phyloP scores from a whole-genome alignment of 1,140 invertebrate genomes.

The Neocloeon triangulifer region DNA sequence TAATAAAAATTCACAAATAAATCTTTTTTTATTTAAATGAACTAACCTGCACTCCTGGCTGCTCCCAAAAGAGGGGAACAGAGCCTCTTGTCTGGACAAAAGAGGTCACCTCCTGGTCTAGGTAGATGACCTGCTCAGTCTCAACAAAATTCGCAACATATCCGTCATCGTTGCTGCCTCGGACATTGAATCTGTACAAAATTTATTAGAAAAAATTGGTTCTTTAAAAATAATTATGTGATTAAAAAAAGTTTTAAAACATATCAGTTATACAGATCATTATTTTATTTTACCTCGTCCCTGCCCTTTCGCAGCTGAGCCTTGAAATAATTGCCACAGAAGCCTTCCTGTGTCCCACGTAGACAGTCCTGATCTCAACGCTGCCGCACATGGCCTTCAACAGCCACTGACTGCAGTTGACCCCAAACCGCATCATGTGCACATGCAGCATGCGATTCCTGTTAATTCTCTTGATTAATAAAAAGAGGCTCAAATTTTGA shows the following conservation, averaged over 20 bases:
- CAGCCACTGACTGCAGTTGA: constrained; percentile 72
- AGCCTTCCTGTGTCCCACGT: constrained; percentile 79
- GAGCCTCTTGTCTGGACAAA: constrained; percentile 83
- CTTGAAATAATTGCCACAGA: constrained; percentile 84
- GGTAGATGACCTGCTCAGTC: constrained; percentile 88
- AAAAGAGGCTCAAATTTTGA: no score
- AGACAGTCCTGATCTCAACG: constrained; percentile 86
- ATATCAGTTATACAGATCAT: constrained; percentile 1
- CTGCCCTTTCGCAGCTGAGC: constrained; percentile 87
- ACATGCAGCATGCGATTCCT: constrained; percentile 87
- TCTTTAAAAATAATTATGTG: constrained; percentile 2
- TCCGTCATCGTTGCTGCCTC: constrained; percentile 97
- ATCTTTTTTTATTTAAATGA: neutral
- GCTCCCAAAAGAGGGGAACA: constrained; percentile 97
- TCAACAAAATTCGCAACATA: constrained; percentile 99
- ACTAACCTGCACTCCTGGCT: constrained; percentile 81
- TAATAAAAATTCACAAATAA: no score
- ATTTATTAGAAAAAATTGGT: no score
- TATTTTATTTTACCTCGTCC: constrained; percentile 36
- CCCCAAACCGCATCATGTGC: constrained; percentile 70
- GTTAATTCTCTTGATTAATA: no score
- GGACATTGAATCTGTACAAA: constrained; percentile 80
- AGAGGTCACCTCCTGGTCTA: constrained; percentile 68
- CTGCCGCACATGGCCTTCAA: constrained; percentile 88
- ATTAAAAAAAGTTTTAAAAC: constrained; percentile 5